Percentiles rank a stretch among this genome's conserved stretches.
Evolutionary conservation across 2,888 invertebrate species (phyloP).

Genomic region (Choreutis nemorana): DNA sequence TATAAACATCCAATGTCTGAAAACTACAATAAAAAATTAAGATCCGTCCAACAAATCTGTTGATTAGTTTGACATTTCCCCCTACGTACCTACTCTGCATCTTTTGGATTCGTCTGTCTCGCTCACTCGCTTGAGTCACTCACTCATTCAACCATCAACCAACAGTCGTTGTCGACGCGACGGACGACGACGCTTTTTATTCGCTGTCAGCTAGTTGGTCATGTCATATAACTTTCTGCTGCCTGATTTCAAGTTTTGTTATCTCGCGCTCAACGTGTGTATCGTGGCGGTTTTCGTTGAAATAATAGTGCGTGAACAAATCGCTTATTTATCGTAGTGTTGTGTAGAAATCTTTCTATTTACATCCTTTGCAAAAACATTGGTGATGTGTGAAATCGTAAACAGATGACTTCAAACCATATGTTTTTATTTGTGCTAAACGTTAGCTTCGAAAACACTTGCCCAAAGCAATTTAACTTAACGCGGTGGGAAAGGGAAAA

Average conservation of each 20-base stretch:
- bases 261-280: slow-evolving; percentile 24
- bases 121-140: too few species aligned
- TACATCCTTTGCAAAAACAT: slow-evolving; percentile 17
- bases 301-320: too few species aligned
- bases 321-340: not conserved
- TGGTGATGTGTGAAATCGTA: slow-evolving; percentile 46
- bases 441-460: slow-evolving; percentile 29
- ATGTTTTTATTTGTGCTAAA: too few species aligned
- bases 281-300: slow-evolving; percentile 23
- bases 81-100: too few species aligned
- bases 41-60: too few species aligned
- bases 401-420: slow-evolving; percentile 55
- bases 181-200: too few species aligned
- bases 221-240: slow-evolving; percentile 15
- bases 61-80: too few species aligned
- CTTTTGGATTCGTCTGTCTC: too few species aligned
- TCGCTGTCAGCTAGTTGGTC: slow-evolving; percentile 23
- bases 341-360: slow-evolving; percentile 5
- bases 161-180: slow-evolving; percentile 12
- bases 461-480: slow-evolving; percentile 14
- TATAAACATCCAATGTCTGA: too few species aligned
- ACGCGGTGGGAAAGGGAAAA: slow-evolving; percentile 23
- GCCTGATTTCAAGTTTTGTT: slow-evolving; percentile 34
- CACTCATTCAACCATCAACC: too few species aligned
- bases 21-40: too few species aligned